Base-by-base conservation (phyloP, 2,888 invertebrate species). In the Parascotia fuliginaria region DNA sequence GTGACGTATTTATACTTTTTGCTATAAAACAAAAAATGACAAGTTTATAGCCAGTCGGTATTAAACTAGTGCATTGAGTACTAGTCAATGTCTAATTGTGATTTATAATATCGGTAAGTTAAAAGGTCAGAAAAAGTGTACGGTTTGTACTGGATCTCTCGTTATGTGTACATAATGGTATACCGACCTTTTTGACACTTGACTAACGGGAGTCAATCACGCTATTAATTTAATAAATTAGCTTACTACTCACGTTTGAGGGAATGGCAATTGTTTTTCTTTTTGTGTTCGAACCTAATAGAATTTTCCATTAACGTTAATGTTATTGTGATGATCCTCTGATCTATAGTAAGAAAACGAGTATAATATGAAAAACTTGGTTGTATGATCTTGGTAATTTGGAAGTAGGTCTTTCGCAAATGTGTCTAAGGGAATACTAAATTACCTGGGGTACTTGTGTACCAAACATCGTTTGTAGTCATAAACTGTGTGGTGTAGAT, bases 1-100 rank as follows among this genome's bases (percentile, higher is more conserved):
- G 65, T 53, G 51, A 65, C 61, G 55, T 62, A 61, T 61, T 58
- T 58, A 42, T 38, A 9, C 14, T 53, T 61, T 61, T 61, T 61
- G 45, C 14, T 46, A 38, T 24, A 63, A 63, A n/a, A n/a, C n/a
- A n/a, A n/a, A 63, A 51, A 60, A 27, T 53, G 60, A 51, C 51
- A 64, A 58, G 52, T 65, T 65, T 65, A 65, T 61, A 58, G 45
- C 50, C 37, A 22, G 12, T 42, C n/a, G 29, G 12, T 33, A 41
- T 41, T 41, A 47, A 47, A 36, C 29, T 14, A 22, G 34, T 29
- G 9, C 36, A 41, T 47, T 47, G 41, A 36, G 41, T 13, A 41
- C 4, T 13, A 42, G 32, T 42, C 15, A 14, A 32, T 24, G 24
- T 36, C 31, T 36, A 15, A 37, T 31, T 47, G 36, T 47, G 41